phyloP scores from a whole-genome alignment of 2,113 vertebrate genomes.

The Neodontobutis hainanensis region DNA sequence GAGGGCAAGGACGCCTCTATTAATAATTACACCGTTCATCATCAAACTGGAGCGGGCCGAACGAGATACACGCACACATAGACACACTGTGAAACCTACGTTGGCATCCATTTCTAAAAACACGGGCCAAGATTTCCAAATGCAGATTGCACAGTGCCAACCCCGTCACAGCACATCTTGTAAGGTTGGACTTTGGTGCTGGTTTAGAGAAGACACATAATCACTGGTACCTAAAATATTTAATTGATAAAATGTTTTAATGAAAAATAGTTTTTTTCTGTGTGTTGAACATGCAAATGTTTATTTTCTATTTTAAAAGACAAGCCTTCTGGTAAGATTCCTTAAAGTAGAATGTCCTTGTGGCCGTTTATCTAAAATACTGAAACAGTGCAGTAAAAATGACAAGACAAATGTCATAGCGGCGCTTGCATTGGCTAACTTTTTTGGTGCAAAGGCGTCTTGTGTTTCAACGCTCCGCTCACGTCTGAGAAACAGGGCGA shows the following conservation, averaged over 20 bases:
- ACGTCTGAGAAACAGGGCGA: slow-evolving; percentile 14
- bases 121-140: slow-evolving; percentile 40
- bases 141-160: slow-evolving; percentile 10
- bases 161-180: not conserved
- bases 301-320: not conserved
- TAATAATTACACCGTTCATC: slow-evolving; percentile 70
- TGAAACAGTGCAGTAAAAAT: slow-evolving; percentile 3
- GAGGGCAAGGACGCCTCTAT: slow-evolving; percentile 28
- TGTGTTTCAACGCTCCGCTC: slow-evolving; percentile 45
- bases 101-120: slow-evolving; percentile 27
- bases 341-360: not conserved
- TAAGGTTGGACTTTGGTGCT: not conserved
- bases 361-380: not conserved
- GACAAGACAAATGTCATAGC: slow-evolving; percentile 28
- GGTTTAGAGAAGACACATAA: not conserved
- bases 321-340: not conserved
- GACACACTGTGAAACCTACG: slow-evolving; percentile 22
- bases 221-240: not conserved
- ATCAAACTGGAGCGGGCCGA: slow-evolving; percentile 28
- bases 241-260: not conserved
- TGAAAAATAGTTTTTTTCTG: not conserved
- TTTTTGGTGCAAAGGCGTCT: slow-evolving; percentile 49
- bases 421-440: slow-evolving; percentile 12
- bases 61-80: not conserved
- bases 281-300: not conserved